Evolutionary conservation across 2,888 invertebrate species (phyloP).

Genomic region (Ornithoptera priamus): DNA sequence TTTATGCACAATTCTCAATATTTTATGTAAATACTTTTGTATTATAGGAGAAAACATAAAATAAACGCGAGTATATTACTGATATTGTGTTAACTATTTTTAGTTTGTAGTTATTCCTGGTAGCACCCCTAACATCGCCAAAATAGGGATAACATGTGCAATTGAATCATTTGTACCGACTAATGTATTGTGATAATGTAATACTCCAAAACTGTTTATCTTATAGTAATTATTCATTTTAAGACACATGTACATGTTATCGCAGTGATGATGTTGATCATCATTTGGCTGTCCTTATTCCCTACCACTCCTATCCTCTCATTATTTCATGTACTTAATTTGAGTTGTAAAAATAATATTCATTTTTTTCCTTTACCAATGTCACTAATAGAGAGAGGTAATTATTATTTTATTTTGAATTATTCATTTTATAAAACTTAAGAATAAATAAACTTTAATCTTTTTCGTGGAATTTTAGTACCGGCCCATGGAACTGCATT

Average conservation of each 20-base stretch:
- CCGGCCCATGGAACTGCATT: slow-evolving; percentile 79
- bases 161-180: slow-evolving; percentile 22
- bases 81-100: slow-evolving; percentile 78
- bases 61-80: slow-evolving; percentile 82
- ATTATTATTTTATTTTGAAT: slow-evolving; percentile 21
- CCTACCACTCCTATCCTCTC: slow-evolving; percentile 45
- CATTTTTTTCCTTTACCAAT: slow-evolving; percentile 6
- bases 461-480: slow-evolving; percentile 55
- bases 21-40: slow-evolving; percentile 81
- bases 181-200: slow-evolving; percentile 26
- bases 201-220: slow-evolving; percentile 28
- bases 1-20: slow-evolving; percentile 81
- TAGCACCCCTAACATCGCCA: slow-evolving; percentile 80
- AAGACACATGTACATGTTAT: slow-evolving; percentile 70
- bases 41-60: slow-evolving; percentile 79
- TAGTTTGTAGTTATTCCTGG: slow-evolving; percentile 81
- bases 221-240: slow-evolving; percentile 33
- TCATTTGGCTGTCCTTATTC: slow-evolving; percentile 66
- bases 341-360: slow-evolving; percentile 16
- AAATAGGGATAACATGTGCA: slow-evolving; percentile 79
- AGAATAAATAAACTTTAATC: background rate
- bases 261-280: slow-evolving; percentile 55
- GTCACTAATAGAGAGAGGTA: slow-evolving; percentile 23
- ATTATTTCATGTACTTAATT: background rate
- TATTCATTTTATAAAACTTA: background rate